Conservation (phyloP, 37 sponge, comb jelly and placozoan species). For the Petrosia ficiformis region DNA sequence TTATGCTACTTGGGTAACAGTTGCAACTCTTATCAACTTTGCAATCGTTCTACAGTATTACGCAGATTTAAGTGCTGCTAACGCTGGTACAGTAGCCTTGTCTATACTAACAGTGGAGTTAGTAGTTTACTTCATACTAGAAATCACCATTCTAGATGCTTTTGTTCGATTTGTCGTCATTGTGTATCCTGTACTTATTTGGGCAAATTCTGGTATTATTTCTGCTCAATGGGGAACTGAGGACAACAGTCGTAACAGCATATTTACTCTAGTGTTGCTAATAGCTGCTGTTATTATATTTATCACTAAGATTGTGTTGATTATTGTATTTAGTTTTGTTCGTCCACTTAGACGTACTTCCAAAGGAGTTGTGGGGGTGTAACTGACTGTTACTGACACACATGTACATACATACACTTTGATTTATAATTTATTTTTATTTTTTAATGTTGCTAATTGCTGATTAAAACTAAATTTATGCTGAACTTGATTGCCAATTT, state of each 20-base stretch:
- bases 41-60: slow-evolving; percentile 16
- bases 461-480: no score
- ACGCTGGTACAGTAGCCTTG: slow-evolving; percentile 14
- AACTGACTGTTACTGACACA: no score
- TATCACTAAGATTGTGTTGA: slow-evolving; percentile 8
- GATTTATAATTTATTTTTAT: no score
- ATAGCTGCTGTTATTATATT: background rate
- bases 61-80: slow-evolving; percentile 3
- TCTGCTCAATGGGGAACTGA: slow-evolving; percentile 6
- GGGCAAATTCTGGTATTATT: slow-evolving; percentile 25
- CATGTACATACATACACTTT: no score
- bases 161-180: slow-evolving; percentile 13
- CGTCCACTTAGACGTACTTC: slow-evolving; percentile 29
- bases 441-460: no score
- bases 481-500: no score
- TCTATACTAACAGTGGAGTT: background rate
- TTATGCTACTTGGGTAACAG: slow-evolving; percentile 16
- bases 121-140: slow-evolving; percentile 28
- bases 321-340: slow-evolving; percentile 11
- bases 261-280: slow-evolving; percentile 11
- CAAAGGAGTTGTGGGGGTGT: no score
- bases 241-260: background rate
- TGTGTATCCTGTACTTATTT: slow-evolving; percentile 43
- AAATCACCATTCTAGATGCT: slow-evolving; percentile 40
- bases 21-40: slow-evolving; percentile 24